These are phyloP conservation scores for Hyles vespertilio DNA, from an alignment of 1,140 invertebrate species.

Conservation along the genomic window DNA sequence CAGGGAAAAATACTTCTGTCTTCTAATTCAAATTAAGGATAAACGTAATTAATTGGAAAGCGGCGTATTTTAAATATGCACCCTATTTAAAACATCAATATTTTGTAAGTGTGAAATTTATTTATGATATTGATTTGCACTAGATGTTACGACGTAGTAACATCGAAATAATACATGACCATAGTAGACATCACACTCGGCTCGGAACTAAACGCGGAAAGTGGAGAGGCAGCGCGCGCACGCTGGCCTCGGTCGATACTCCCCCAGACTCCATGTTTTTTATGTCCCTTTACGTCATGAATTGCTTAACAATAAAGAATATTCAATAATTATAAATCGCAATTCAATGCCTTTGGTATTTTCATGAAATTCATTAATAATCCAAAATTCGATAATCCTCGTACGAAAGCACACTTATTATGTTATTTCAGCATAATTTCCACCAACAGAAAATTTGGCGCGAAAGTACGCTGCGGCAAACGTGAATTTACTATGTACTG, in stretches of 20 bases:
- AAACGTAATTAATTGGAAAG: no score
- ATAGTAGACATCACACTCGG: conserved; percentile 28
- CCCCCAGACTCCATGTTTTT: conserved; percentile 72
- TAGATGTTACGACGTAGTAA: no score
- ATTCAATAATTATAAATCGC: conserved; percentile 42
- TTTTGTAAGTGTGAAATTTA: neutral
- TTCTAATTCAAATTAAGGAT: no score
- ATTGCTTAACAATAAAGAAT: conserved; percentile 47
- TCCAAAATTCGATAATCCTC: neutral
- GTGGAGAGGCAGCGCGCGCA: conserved; percentile 62
- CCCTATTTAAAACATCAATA: no score
- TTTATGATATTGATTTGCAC: neutral
- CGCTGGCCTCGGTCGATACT: conserved; percentile 63
- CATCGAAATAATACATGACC: neutral
- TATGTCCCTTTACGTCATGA: conserved; percentile 65
- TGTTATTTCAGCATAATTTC: no score
- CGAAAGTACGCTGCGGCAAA: neutral
- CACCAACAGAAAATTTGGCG: neutral
- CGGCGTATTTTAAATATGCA: no score
- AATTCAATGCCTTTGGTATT: neutral
- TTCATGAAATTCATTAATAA: neutral
- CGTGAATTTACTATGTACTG: no score
- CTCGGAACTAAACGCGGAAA: conserved; percentile 41
- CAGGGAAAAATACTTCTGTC: no score
- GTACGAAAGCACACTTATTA: no score